These are phyloP conservation scores for Patiria pectinifera DNA, from an alignment of 53 echinoderm and acorn worm genomes.

Conservation along the genomic window DNA sequence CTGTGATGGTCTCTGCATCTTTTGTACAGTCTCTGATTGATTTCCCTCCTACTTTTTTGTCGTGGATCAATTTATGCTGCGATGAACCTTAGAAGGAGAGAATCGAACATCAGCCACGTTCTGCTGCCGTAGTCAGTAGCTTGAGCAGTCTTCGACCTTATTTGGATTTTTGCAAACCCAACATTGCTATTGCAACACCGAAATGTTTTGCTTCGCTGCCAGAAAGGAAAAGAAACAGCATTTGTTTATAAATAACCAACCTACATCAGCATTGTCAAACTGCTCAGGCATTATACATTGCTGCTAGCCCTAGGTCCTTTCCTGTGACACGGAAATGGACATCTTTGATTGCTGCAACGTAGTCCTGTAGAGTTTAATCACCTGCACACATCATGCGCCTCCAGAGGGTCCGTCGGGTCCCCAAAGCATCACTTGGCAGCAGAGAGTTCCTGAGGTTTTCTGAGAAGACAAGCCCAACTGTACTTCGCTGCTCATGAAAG, in stretches of 20 bases:
- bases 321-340: background rate
- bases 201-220: background rate
- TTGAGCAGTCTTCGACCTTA: background rate
- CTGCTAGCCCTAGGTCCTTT: background rate
- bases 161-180: background rate
- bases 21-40: background rate
- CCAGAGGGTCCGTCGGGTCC: background rate
- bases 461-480: too few relatives aligned
- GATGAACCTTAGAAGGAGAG: background rate
- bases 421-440: too few relatives aligned
- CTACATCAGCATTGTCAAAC: slow-evolving; percentile 8
- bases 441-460: too few relatives aligned
- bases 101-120: background rate
- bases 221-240: background rate
- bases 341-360: background rate
- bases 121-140: background rate
- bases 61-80: background rate
- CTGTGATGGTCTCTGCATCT: background rate
- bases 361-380: background rate
- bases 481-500: too few relatives aligned
- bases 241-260: background rate
- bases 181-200: background rate
- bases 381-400: background rate
- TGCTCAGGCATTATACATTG: background rate
- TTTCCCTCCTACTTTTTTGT: background rate